Conservation (phyloP, 2,797 vertebrate genomes). For the Columba guinea region DNA sequence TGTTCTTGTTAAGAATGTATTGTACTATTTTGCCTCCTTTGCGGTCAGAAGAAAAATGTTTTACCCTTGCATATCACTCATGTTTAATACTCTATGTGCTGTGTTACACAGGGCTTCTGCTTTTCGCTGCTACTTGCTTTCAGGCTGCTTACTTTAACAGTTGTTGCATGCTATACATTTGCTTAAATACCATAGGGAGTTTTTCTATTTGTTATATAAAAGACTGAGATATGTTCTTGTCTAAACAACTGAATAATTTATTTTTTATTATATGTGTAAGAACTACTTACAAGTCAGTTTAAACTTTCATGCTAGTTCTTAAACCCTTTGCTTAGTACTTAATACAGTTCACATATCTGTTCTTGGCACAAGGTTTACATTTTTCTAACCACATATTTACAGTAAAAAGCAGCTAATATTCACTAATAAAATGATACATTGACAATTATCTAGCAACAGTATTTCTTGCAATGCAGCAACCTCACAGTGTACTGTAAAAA, state of each 20-base stretch:
- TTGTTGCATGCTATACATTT: not conserved
- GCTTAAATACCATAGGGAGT: not conserved
- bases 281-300: not conserved
- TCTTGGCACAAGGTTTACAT: conserved; percentile 32
- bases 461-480: not conserved
- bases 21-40: conserved; percentile 28
- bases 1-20: conserved; percentile 40
- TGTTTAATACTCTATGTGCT: conserved; percentile 23
- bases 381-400: conserved; percentile 33
- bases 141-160: not conserved
- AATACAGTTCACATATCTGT: conserved; percentile 5
- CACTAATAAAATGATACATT: not conserved
- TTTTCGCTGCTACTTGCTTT: conserved; percentile 2
- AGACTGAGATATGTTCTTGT: not conserved
- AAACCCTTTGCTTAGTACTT: not conserved
- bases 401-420: conserved; percentile 17
- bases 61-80: not conserved
- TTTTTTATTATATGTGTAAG: conserved; percentile 4
- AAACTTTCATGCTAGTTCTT: conserved; percentile 2
- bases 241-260: not conserved
- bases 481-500: not conserved
- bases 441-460: not conserved
- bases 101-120: not conserved
- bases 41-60: conserved; percentile 38
- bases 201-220: not conserved